A percentile compares a stretch with the other conserved stretches of the same genome.
Conservation (phyloP, 2,797 vertebrate species). For the Podarcis siculus region DNA sequence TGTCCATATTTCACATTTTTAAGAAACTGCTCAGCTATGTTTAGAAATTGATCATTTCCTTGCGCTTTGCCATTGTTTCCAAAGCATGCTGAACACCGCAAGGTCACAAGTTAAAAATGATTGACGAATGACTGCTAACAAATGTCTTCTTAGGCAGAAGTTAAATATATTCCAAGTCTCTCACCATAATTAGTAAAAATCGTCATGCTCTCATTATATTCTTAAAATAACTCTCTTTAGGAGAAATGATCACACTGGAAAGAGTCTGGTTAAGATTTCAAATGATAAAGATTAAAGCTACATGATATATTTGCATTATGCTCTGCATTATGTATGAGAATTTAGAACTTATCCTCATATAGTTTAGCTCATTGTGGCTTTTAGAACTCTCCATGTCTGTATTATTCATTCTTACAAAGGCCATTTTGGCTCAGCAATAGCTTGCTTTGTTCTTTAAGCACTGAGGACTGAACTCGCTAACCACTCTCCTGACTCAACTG, state of each 20-base stretch:
- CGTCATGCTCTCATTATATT: slow-evolving; percentile 34
- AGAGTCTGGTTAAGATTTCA: slow-evolving; percentile 23
- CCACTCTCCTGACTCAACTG: neutral
- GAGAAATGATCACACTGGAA: slow-evolving; percentile 20
- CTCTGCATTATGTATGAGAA: slow-evolving; percentile 13
- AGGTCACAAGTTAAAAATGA: slow-evolving; percentile 44
- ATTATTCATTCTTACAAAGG: slow-evolving; percentile 15
- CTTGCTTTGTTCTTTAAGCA: slow-evolving; percentile 9
- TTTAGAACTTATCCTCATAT: neutral
- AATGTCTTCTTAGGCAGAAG: slow-evolving; percentile 36
- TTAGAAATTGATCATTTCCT: slow-evolving; percentile 44
- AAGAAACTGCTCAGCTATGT: slow-evolving; percentile 36
- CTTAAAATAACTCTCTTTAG: slow-evolving; percentile 40
- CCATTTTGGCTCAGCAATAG: neutral
- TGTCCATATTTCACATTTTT: slow-evolving; percentile 44
- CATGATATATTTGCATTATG: slow-evolving; percentile 27
- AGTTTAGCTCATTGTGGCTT: slow-evolving; percentile 14
- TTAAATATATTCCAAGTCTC: slow-evolving; percentile 39
- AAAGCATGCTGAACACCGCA: slow-evolving; percentile 20
- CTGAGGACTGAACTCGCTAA: too few species aligned
- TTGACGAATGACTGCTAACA: slow-evolving; percentile 30
- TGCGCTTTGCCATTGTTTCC: slow-evolving; percentile 30
- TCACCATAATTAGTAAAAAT: slow-evolving; percentile 41
- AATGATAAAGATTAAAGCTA: slow-evolving; percentile 26
- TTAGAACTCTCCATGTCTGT: neutral